Conservation (phyloP, 2,888 invertebrate species). For the Netelia fuscicornis region DNA sequence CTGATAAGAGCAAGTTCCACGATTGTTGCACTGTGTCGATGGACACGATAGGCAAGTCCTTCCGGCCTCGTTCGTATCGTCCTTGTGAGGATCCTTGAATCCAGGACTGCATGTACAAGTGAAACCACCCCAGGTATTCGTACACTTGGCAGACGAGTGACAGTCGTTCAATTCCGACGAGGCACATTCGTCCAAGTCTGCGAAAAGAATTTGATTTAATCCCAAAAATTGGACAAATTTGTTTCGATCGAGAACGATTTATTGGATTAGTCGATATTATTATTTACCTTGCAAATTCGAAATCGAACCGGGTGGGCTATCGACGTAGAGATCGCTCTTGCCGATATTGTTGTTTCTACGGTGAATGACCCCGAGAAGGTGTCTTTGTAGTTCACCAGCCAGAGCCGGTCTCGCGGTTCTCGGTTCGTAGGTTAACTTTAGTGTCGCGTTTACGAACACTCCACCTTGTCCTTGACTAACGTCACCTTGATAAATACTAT, state of each 20-base stretch:
- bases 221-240: background rate
- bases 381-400: constrained; percentile 92
- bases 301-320: constrained; percentile 92
- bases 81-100: constrained; percentile 90
- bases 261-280: background rate
- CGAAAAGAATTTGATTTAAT: constrained; percentile 56
- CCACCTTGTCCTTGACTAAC: constrained; percentile 89
- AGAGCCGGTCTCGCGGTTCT: constrained; percentile 88
- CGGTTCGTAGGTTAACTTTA: constrained; percentile 87
- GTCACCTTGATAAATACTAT: constrained; percentile 91
- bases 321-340: constrained; percentile 93
- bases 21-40: constrained; percentile 92
- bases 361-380: constrained; percentile 93
- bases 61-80: constrained; percentile 89
- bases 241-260: background rate
- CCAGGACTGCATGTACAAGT: constrained; percentile 91
- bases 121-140: constrained; percentile 94
- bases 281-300: constrained; percentile 89
- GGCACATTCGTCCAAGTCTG: constrained; percentile 95
- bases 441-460: constrained; percentile 94
- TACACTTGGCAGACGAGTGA: constrained; percentile 91
- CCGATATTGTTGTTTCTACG: constrained; percentile 95
- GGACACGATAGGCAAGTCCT: constrained; percentile 92
- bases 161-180: constrained; percentile 94
- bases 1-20: constrained; percentile 93